Evolutionary conservation across 2,888 invertebrate species (phyloP).

Genomic region (Ditylenchus weischeri): DNA sequence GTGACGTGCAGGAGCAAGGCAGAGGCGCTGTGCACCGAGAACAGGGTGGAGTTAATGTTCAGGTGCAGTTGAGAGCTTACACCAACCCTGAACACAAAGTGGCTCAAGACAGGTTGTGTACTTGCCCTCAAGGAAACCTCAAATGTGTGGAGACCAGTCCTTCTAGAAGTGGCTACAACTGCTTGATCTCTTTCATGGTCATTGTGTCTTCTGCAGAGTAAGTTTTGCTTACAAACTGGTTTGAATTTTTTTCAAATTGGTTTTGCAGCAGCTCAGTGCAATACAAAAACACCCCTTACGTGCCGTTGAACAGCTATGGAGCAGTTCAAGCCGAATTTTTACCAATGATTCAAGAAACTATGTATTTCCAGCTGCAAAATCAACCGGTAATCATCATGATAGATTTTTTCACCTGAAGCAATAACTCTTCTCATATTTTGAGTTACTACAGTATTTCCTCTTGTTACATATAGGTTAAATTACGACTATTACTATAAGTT

Average conservation of each 20-base stretch:
- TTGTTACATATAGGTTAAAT: too few relatives aligned
- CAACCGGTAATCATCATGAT: constrained; percentile 21
- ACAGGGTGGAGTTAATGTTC: constrained; percentile 11
- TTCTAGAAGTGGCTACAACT: constrained; percentile 33
- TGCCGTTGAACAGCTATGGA: constrained; percentile 28
- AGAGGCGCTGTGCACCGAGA: not conserved
- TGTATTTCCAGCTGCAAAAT: constrained; percentile 23
- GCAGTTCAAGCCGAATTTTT: constrained; percentile 25
- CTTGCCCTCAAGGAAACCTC: constrained; percentile 23
- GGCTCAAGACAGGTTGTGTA: constrained; percentile 25
- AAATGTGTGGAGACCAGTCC: constrained; percentile 33
- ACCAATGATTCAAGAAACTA: constrained; percentile 10
- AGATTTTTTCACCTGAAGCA: too few relatives aligned
- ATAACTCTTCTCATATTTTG: too few relatives aligned
- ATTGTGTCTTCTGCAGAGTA: constrained; percentile 38
- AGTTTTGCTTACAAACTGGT: not conserved
- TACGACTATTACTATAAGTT: too few relatives aligned
- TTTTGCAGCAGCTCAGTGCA: constrained; percentile 29
- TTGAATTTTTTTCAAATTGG: too few relatives aligned
- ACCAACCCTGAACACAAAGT: constrained; percentile 15
- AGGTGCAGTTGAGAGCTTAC: constrained; percentile 27
- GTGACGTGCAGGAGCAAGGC: not conserved
- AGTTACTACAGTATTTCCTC: too few relatives aligned
- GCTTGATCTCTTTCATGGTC: constrained; percentile 34
- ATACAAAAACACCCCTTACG: constrained; percentile 32